Evolutionary conservation across 2,797 vertebrate genomes (phyloP), one percentile per base, ranked within the genome.

Genomic region (Sebastiscus albofasciatus): DNA sequence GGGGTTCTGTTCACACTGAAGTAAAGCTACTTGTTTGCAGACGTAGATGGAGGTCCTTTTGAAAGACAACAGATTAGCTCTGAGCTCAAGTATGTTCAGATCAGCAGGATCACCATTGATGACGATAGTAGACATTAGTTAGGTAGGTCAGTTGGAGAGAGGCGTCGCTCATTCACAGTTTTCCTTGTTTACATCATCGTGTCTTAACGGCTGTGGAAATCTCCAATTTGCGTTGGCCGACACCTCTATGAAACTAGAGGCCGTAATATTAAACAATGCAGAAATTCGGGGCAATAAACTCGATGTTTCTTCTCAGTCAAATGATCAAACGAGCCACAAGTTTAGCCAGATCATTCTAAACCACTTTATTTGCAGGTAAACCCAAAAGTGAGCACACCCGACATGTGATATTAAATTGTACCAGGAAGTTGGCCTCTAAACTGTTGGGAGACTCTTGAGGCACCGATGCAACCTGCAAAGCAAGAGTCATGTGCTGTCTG

Each of bases 11-110:
- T 49, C 16, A 8, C 49, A 49, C 52, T 54, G 71, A 66, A 20
- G 79, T 72, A 89, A 90, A 91, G 89, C 87, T 81, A 31, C 89
- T 91, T 90, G 86, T 75, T 84, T 24, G 34, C 54, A 55, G 36
- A 55, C 8, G 33, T 59, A 77, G 70, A 69, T 72, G 61, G 79
- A 65, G 80, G 61, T 65, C 60, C 79, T 82, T 86, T 83, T 79
- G 18, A 85, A 75, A 39, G 56, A 67, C 70, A 54, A 67, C 70
- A 54, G 90, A 90, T 94, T 89, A 92, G 24, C 55, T 42, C 54
- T 73, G 78, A 86, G 81, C 78, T 84, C 73, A 81, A 72, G 61
- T 73, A 62, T 27, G 0, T 90, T 81, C 54, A 84, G 80, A 79
- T 77, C 72, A 88, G 65, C 70, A 67, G 84, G 81, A 83, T 90